Percentiles rank a stretch among this genome's conserved stretches.
Evolutionary conservation across 2,888 invertebrate species (phyloP).

Genomic region (Meteorus cinctellus): DNA sequence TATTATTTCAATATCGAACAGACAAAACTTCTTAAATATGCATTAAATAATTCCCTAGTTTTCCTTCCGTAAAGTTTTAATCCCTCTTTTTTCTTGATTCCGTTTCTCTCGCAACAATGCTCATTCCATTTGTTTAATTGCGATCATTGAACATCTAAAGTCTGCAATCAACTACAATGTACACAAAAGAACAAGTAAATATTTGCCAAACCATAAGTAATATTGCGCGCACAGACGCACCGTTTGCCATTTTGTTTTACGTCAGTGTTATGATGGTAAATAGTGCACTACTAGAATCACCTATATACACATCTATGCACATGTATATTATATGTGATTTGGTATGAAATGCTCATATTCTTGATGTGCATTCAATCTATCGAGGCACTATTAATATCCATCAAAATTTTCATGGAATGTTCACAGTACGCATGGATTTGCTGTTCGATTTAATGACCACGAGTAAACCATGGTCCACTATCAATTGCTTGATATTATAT

Average conservation of each 20-base stretch:
- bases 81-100: too few relatives aligned
- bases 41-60: too few relatives aligned
- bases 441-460: background rate
- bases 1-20: too few relatives aligned
- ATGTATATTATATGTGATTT: background rate
- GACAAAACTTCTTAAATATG: too few relatives aligned
- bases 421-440: background rate
- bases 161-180: background rate
- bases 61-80: too few relatives aligned
- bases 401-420: background rate
- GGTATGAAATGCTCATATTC: background rate
- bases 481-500: background rate
- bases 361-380: background rate
- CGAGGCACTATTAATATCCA: background rate
- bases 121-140: background rate
- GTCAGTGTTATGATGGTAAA: background rate
- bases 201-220: background rate
- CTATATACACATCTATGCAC: background rate
- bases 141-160: background rate
- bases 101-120: background rate
- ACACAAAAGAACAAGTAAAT: background rate
- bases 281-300: background rate
- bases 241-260: background rate
- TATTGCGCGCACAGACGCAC: background rate
- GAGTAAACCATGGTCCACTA: background rate